Evolutionary conservation across 2,113 vertebrate genomes (phyloP).

Genomic region (Callocephalon fimbriatum): DNA sequence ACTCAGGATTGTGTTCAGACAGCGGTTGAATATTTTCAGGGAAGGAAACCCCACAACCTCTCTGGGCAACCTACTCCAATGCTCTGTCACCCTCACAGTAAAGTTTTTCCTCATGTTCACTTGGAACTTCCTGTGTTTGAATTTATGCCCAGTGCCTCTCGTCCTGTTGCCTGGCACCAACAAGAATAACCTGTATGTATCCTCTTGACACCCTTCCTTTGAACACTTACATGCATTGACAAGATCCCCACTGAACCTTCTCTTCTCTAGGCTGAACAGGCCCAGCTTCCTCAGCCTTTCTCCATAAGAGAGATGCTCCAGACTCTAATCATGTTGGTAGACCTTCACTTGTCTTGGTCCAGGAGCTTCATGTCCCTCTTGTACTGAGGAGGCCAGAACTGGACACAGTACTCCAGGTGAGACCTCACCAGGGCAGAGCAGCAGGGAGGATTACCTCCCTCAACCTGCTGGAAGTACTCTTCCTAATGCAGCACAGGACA

Average conservation of each 20-base stretch:
- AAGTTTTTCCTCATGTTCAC: background rate
- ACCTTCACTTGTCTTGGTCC: background rate
- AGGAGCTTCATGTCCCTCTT: background rate
- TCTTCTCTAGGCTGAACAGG: background rate
- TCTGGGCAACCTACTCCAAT: background rate
- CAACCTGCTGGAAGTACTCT: background rate
- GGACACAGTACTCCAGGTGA: too few species aligned
- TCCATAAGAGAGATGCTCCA: background rate
- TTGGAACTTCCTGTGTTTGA: too few species aligned
- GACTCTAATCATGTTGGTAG: background rate
- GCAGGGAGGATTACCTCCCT: background rate
- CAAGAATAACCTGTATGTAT: too few species aligned
- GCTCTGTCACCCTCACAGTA: too few species aligned
- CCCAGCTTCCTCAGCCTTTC: background rate
- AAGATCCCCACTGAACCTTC: background rate
- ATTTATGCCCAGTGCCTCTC: too few species aligned
- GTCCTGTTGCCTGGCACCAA: too few species aligned
- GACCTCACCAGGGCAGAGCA: background rate
- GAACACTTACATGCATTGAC: background rate
- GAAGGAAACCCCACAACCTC: background rate
- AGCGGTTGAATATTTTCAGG: background rate
- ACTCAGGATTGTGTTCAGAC: background rate
- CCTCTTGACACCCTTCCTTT: background rate
- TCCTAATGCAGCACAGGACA: background rate
- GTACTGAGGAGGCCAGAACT: background rate